Evolutionary conservation across 2,888 invertebrate genomes (phyloP), one percentile per base, ranked within the genome.

Genomic region (Perizoma affinitatum): DNA sequence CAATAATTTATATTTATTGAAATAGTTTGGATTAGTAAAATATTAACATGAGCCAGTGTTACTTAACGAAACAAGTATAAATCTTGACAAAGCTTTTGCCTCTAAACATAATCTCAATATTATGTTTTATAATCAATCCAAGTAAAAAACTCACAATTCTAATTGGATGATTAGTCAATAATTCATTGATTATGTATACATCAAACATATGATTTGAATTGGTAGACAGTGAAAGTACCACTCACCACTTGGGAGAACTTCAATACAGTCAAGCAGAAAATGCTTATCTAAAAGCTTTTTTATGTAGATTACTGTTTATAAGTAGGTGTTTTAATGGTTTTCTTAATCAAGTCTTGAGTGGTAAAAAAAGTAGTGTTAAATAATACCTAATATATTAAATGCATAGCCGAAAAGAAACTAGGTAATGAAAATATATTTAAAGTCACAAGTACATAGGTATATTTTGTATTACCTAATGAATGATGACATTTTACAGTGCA

Each of bases 401-500:
- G 49, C 48, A 63, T 57, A 63, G 56, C 58, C 48, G 49, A 55
- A 57, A 59, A 64, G 48, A 66, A 63, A 66, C 61, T 67, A 61
- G 38, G 38, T 38, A 7, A 22, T 40, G 48, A 48, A 58, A 63
- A 63, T 63, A 58, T 61, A n/a, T 48, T 44, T 61, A 58, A 63
- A 61, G 68, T 67, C 68, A 65, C 67, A 61, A 55, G 48, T 63
- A 61, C 43, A 50, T 54, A 61, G 65, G 58, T 62, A 58, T 49
- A 33, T 64, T 63, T 22, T 67, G 51, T 56, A 60, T 63, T 65
- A 65, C 60, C 57, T 61, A 55, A 63, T 58, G 57, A 56, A 61
- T 59, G 50, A 53, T 67, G 52, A 66, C 66, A 65, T 63, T 81
- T 80, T 78, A 83, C 90, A 86, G 90, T 90, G 90, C 90, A 90